Base-by-base conservation (phyloP, 2,888 invertebrate genomes). In the Andrena fulva region DNA sequence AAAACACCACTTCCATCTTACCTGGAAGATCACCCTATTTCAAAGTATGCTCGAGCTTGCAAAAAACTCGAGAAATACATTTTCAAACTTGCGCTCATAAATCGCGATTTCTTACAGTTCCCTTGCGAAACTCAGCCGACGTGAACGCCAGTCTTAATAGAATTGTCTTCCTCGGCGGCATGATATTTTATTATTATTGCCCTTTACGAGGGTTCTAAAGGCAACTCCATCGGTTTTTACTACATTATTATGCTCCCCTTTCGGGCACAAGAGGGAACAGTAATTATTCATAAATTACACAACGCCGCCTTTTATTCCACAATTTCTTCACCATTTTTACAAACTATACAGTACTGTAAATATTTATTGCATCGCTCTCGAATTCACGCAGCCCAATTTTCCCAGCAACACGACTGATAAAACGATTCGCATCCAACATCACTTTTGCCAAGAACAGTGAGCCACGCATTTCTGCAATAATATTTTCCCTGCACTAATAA, bases 121-220 rank as follows among this genome's bases (percentile, higher is more conserved):
- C 63, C 56, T n/a, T 5, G 35, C 50, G 67, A 80, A 67, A 56
- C 67, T 67, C 16, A 20, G 16, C 33, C 69, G 24, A 29, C 56
- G 52, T 56, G 10, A 70, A 66, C 59, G 54, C 24, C 27, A 16
- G 24, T 54, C 12, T 70, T 67, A 56, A 62, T 54, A 70, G 74
- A 69, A 82, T 75, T 67, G 16, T 67, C 42, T 75, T 35, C 62
- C 75, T 54, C 60, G 29, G 8, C 35, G 74, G 74, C 60, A 56
- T 54, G 42, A 82, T 82, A 82, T 71, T 82, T 82, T 82, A 82
- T 67, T 67, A 20, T 75, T 82, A 82, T 71, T 71, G 60, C 69
- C 12, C 10, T 62, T 71, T 67, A 67, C 70, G 70, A 62, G 68
- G 54, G 33, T 50, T 68, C 54, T 68, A 69, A 69, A 69, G 35